Conservation (phyloP, 2,113 vertebrate species). For the Epinephelus fuscoguttatus region DNA sequence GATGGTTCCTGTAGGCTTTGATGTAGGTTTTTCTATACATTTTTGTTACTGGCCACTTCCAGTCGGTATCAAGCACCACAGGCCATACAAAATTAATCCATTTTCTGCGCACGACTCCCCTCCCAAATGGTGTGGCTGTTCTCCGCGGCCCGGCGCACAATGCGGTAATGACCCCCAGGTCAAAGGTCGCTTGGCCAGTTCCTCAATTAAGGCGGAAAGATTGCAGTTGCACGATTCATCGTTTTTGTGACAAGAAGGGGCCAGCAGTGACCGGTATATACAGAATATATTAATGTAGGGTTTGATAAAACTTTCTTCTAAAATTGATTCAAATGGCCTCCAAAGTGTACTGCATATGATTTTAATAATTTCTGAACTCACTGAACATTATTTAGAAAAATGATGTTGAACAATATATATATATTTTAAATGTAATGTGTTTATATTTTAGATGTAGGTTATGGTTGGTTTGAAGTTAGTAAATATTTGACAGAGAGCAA, state of each 20-base stretch:
- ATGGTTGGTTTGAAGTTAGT: background rate
- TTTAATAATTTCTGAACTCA: background rate
- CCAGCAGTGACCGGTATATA: conserved; percentile 60
- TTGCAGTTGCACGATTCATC: conserved; percentile 76
- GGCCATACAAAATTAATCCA: conserved; percentile 72
- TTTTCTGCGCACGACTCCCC: conserved; percentile 67
- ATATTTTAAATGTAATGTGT: background rate
- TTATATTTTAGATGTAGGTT: background rate
- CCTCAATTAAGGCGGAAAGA: conserved; percentile 81
- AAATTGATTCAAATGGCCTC: background rate
- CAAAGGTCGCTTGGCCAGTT: conserved; percentile 83
- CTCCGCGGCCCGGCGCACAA: conserved; percentile 75
- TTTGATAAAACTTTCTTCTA: conserved; percentile 11
- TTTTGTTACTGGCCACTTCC: conserved; percentile 35
- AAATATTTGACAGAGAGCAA: background rate
- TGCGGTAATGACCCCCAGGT: conserved; percentile 81
- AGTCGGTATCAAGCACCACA: conserved; percentile 59
- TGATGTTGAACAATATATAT: background rate
- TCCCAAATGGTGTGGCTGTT: conserved; percentile 67
- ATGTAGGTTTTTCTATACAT: conserved; percentile 29
- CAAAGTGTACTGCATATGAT: background rate
- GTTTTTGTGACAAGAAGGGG: conserved; percentile 58
- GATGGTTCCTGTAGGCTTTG: conserved; percentile 24
- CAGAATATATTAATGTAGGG: conserved; percentile 34
- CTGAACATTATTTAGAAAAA: background rate